Conservation (phyloP, 2,797 vertebrate species). For the Hoplostethus atlanticus region DNA sequence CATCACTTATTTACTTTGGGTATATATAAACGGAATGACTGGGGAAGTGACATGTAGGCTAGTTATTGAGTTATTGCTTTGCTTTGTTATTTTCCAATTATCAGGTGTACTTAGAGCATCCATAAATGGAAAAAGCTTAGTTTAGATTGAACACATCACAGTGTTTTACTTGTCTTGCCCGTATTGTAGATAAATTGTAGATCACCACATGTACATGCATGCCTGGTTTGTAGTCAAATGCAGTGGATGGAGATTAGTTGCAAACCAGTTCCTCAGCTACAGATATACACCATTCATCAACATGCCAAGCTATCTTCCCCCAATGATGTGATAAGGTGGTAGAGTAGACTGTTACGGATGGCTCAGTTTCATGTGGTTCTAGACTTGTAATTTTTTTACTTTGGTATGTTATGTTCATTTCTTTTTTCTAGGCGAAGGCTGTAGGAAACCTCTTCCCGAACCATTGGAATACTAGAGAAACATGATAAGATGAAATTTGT, state of each 20-base stretch:
- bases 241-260: background rate
- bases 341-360: background rate
- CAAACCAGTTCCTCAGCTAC: background rate
- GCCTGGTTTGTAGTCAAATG: background rate
- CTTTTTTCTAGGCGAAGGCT: background rate
- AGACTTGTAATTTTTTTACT: background rate
- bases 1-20: background rate
- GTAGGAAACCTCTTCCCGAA: background rate
- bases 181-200: background rate
- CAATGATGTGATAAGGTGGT: too few species aligned
- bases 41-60: background rate
- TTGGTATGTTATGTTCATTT: background rate
- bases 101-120: background rate
- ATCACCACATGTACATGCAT: background rate
- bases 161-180: too few species aligned
- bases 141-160: background rate
- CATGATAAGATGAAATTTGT: background rate
- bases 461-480: background rate
- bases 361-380: constrained; percentile 2
- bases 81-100: background rate
- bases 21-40: background rate
- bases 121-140: background rate
- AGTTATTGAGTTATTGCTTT: constrained; percentile 14
- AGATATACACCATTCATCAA: constrained; percentile 1
- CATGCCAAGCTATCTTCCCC: background rate